Conservation (phyloP, 2,113 vertebrate genomes). For the Isichthys henryi region DNA sequence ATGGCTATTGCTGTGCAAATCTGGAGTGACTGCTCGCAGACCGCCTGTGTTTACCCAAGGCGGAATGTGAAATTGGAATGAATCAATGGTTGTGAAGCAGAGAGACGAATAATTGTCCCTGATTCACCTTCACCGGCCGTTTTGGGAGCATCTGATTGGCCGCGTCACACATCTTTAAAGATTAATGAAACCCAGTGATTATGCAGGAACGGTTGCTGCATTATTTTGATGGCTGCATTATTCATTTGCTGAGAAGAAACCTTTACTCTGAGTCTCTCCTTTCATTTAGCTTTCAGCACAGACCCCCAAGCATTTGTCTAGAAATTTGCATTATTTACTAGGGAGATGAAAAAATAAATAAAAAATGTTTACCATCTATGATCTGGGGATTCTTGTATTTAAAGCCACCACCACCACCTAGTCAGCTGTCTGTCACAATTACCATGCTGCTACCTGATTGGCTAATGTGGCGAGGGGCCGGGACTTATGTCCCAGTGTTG, state of each 20-base stretch:
- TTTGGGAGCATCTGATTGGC: background rate
- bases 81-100: background rate
- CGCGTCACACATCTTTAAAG: background rate
- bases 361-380: background rate
- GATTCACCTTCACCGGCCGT: background rate
- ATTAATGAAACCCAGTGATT: background rate
- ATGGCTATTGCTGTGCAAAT: background rate
- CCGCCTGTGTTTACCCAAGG: background rate
- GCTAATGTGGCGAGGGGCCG: background rate
- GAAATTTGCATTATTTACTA: constrained; percentile 2
- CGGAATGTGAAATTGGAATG: background rate
- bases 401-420: too few species aligned
- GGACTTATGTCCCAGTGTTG: background rate
- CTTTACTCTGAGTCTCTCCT: background rate
- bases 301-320: background rate
- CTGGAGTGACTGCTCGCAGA: background rate
- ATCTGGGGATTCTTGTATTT: background rate
- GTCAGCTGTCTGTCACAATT: background rate
- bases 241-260: constrained; percentile 5
- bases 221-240: background rate
- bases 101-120: background rate
- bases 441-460: background rate
- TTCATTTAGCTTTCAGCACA: background rate
- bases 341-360: background rate
- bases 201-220: background rate